Base-by-base conservation (phyloP, 2,888 invertebrate genomes). In the Diaphora mendica region DNA sequence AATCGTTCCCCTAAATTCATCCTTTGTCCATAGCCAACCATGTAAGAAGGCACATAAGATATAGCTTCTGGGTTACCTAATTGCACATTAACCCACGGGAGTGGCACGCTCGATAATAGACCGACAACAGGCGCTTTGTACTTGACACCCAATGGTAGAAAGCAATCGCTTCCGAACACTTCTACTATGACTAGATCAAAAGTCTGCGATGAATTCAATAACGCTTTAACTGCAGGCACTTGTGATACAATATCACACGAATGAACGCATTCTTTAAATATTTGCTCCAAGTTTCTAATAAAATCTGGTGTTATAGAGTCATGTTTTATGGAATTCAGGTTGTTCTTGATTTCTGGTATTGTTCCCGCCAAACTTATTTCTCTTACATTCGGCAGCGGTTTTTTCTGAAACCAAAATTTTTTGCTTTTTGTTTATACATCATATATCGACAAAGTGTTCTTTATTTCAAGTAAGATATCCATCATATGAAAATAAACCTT, bases 161-260 rank as follows among this genome's bases (percentile, higher is more conserved):
- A 96, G 77, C 96, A 96, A 81, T 96, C 96, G 30, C 96, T 95
- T 13, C 96, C 96, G 78, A 96, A 97, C 8, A 96, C 93, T 88
- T 95, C 95, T 2, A 95, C 92, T 70, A 96, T 94, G 9, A 96
- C 88, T 79, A 96, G 79, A 74, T 96, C 96, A 78, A 91, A 96
- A 0, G 84, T 86, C 30, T 88, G 85, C 11, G 93, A 87, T 2
- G 94, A 93, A 79, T 94, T 92, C 1, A 95, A 86, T 20, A 96
- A 83, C 0, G 91, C 89, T 77, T 88, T 91, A 0, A 96, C 91
- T 35, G 92, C 89, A 8, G 94, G 93, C 71, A 93, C 87, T 76
- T 89, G 89, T 2, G 95, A 92, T 5, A 95, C 94, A 3, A 88
- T 91, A 26, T 94, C 93, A 80, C 96, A 96, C 1, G 96, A 92